Evolutionary conservation across 2,888 invertebrate genomes (phyloP).

Genomic region (Theretra japonica): DNA sequence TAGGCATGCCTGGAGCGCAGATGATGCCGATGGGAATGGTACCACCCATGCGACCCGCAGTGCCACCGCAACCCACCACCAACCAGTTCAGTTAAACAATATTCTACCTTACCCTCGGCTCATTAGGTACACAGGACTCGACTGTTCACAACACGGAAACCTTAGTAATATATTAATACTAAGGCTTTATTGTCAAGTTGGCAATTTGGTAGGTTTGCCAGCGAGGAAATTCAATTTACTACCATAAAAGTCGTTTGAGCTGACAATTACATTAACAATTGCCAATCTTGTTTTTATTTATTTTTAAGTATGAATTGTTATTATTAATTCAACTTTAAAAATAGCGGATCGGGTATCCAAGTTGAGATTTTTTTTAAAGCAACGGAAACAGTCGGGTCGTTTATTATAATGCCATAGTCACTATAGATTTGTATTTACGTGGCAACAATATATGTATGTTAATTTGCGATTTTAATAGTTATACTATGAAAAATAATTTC

Average conservation of each 20-base stretch:
- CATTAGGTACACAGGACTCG: constrained; percentile 22
- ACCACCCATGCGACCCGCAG: constrained; percentile 71
- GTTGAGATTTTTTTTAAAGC: background rate
- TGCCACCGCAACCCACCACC: constrained; percentile 71
- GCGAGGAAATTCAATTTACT: background rate
- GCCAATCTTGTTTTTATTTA: constrained; percentile 7
- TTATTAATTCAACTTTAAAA: constrained; percentile 21
- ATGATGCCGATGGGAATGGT: constrained; percentile 74
- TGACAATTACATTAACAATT: background rate
- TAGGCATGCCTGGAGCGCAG: constrained; percentile 72
- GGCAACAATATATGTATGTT: constrained; percentile 25
- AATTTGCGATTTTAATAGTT: background rate
- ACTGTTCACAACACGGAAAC: constrained; percentile 18
- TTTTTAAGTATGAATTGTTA: constrained; percentile 21
- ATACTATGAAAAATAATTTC: background rate
- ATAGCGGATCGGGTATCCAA: constrained; percentile 22
- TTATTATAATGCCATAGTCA: constrained; percentile 26
- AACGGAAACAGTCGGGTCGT: constrained; percentile 9
- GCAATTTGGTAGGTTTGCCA: background rate
- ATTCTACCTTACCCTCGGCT: background rate
- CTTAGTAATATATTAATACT: constrained; percentile 14
- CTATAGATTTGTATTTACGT: constrained; percentile 27
- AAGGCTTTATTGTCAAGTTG: constrained; percentile 13
- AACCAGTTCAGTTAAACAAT: constrained; percentile 79
- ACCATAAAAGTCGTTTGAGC: background rate